Conservation (phyloP, 2,797 vertebrate species). For the Etheostoma perlongum region DNA sequence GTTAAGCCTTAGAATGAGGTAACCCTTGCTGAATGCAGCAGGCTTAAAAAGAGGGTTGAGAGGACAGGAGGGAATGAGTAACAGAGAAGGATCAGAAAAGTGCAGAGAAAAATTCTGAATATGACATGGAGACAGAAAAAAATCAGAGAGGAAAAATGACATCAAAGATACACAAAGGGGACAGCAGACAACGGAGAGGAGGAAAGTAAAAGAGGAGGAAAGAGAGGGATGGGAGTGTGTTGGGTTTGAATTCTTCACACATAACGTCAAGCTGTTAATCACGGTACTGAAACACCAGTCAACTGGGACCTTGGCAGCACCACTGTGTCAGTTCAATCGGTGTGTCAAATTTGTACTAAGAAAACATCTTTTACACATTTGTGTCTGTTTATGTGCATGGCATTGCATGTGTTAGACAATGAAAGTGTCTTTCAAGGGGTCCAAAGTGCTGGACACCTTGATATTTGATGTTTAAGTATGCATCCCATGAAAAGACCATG, state of each 20-base stretch:
- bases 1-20: constrained; percentile 75
- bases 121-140: constrained; percentile 38
- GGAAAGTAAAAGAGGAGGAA: background rate
- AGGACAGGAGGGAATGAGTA: constrained; percentile 64
- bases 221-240: constrained; percentile 40
- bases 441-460: constrained; percentile 14
- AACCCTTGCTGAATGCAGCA: constrained; percentile 66
- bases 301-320: constrained; percentile 76
- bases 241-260: constrained; percentile 81
- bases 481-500: constrained; percentile 50
- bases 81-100: constrained; percentile 41
- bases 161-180: constrained; percentile 11
- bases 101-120: constrained; percentile 28
- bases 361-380: constrained; percentile 27
- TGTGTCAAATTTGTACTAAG: constrained; percentile 37
- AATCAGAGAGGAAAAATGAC: constrained; percentile 26
- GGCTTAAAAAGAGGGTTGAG: constrained; percentile 57
- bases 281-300: constrained; percentile 73
- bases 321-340: constrained; percentile 23
- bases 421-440: background rate
- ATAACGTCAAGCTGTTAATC: constrained; percentile 85
- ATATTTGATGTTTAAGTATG: constrained; percentile 27
- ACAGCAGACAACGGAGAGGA: background rate
- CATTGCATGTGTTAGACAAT: background rate
- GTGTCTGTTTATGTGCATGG: constrained; percentile 6